A percentile compares a stretch with the other conserved stretches of the same genome.
Evolutionary conservation across 2,113 vertebrate genomes (phyloP).

Genomic region (Eretmochelys imbricata): DNA sequence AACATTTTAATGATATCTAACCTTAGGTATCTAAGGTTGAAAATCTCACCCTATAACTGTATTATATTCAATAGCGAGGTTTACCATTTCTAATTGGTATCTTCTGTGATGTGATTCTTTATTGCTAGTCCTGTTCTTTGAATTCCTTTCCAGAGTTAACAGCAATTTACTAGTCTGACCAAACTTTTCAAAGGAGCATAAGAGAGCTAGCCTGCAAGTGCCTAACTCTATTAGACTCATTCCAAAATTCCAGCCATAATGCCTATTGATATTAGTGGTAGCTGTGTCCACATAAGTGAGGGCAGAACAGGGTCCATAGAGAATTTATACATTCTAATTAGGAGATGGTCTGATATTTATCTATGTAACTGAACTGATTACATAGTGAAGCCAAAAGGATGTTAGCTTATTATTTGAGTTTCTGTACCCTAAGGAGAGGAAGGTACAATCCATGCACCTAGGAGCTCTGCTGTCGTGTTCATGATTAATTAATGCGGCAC

Average conservation of each 20-base stretch:
- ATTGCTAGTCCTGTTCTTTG: not conserved
- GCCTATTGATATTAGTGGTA: not conserved
- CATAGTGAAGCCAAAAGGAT: not conserved
- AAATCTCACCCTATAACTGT: not conserved
- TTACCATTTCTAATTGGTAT: not conserved
- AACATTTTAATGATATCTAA: not conserved
- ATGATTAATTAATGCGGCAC: slow-evolving; percentile 2
- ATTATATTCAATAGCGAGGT: not conserved
- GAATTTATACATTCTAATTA: not conserved
- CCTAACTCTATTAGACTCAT: not conserved
- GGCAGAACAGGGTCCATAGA: not conserved
- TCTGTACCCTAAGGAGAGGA: not conserved
- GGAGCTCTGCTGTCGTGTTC: not conserved
- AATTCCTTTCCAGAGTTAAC: not conserved
- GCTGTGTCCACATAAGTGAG: not conserved
- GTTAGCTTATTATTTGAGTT: not conserved
- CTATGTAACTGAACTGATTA: not conserved
- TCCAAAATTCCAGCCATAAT: not conserved
- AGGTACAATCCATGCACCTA: not conserved
- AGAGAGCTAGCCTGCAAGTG: not conserved
- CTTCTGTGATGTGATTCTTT: not conserved
- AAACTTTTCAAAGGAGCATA: not conserved
- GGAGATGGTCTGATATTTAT: not conserved
- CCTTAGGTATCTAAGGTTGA: not conserved
- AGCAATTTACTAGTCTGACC: not conserved